Conservation (phyloP, 2,888 invertebrate genomes). For the Digitonthophagus gazella region DNA sequence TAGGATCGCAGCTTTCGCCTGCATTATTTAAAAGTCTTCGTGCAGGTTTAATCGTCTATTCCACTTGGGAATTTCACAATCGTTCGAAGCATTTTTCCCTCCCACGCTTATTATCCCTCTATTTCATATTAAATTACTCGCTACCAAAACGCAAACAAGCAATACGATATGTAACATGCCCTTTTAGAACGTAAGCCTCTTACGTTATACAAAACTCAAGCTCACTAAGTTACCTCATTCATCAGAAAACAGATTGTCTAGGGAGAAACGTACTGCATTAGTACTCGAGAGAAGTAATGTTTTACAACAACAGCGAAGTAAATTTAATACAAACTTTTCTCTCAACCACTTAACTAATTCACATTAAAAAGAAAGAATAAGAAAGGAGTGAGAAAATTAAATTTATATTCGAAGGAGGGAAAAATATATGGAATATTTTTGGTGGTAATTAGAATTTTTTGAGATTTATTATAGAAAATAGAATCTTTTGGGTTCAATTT, state of each 20-base stretch:
- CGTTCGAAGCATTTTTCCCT: no score
- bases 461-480: no score
- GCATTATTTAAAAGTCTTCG: not conserved
- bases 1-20: not conserved
- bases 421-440: no score
- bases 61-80: not conserved
- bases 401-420: no score
- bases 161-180: not conserved
- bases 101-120: not conserved
- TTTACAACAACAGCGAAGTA: not conserved
- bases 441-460: no score
- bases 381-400: no score
- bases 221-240: not conserved
- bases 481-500: no score
- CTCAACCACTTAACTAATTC: not conserved
- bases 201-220: not conserved
- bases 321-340: not conserved
- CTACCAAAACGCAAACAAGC: not conserved
- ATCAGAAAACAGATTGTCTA: not conserved
- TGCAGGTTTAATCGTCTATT: not conserved
- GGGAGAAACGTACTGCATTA: not conserved
- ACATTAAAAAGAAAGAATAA: no score
- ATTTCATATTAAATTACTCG: not conserved
- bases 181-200: not conserved
- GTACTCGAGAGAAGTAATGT: no score